Evolutionary conservation across 64 coral and sea anemone species (phyloP).

Genomic region (Exaiptasia diaphana): DNA sequence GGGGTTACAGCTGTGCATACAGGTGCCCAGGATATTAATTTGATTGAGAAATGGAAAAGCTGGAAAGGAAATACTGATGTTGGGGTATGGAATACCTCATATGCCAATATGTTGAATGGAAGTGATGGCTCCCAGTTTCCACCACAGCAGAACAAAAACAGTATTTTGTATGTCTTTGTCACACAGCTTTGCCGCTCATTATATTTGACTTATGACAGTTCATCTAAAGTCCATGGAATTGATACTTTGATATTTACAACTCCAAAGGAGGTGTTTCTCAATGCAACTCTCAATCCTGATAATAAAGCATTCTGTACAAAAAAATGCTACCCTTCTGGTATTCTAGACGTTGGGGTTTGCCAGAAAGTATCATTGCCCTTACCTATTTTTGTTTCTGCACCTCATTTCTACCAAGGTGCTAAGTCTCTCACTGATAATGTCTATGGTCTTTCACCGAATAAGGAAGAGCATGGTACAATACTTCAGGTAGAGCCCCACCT

Average conservation of each 20-base stretch:
- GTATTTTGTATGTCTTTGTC: constrained; percentile 83
- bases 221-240: constrained; percentile 51
- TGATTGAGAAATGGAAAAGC: constrained; percentile 40
- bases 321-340: constrained; percentile 83
- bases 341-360: constrained; percentile 82
- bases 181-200: constrained; percentile 84
- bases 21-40: constrained; percentile 60
- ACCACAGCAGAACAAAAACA: constrained; percentile 43
- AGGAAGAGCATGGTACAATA: constrained; percentile 81
- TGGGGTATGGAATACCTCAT: constrained; percentile 64
- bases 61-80: constrained; percentile 69
- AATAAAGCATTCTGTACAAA: constrained; percentile 78
- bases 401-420: constrained; percentile 89
- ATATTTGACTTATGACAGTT: constrained; percentile 48
- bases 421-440: constrained; percentile 32
- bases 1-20: constrained; percentile 60
- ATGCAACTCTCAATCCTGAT: constrained; percentile 58
- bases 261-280: constrained; percentile 62
- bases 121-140: constrained; percentile 88
- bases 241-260: constrained; percentile 55
- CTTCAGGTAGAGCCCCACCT: constrained; percentile 74
- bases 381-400: constrained; percentile 86
- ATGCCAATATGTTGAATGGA: constrained; percentile 95
- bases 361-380: constrained; percentile 57
- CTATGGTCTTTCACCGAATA: constrained; percentile 62